A percentile compares a stretch with the other conserved stretches of the same genome.
Evolutionary conservation across 2,113 vertebrate genomes (phyloP).

Genomic region (Leiothrix lutea): DNA sequence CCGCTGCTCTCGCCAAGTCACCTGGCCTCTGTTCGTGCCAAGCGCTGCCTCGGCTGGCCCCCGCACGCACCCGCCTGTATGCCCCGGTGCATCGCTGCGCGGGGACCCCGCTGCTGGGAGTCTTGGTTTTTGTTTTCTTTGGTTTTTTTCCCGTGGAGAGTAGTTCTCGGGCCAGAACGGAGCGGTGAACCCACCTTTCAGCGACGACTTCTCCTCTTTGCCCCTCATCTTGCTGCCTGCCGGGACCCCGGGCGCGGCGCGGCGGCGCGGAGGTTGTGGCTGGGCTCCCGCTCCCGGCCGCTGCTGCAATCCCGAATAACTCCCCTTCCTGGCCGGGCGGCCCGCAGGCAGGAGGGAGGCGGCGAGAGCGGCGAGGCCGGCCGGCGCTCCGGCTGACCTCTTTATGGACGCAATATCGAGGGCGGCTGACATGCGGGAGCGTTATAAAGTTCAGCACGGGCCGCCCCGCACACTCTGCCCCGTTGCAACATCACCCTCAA

Average conservation of each 20-base stretch:
- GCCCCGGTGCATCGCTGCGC: background rate
- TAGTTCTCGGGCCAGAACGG: background rate
- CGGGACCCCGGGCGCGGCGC: background rate
- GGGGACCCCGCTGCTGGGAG: background rate
- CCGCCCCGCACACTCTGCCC: constrained; percentile 48
- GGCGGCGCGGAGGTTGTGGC: background rate
- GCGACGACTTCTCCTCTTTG: constrained; percentile 70
- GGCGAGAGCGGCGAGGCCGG: background rate
- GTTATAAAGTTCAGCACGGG: constrained; percentile 72
- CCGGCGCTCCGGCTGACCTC: background rate
- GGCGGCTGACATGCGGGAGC: constrained; percentile 71
- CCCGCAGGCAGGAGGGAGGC: constrained; percentile 24
- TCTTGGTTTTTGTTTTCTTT: too few relatives aligned
- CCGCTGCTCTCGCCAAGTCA: background rate
- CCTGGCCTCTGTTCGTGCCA: background rate
- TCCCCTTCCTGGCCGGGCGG: constrained; percentile 17
- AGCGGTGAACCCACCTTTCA: constrained; percentile 72
- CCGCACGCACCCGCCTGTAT: background rate
- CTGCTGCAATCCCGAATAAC: background rate
- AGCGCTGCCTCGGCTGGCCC: background rate
- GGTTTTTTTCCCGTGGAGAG: background rate
- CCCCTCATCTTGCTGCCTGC: constrained; percentile 70
- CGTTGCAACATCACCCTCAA: constrained; percentile 72
- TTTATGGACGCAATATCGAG: constrained; percentile 56
- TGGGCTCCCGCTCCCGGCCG: background rate